Evolutionary conservation across 2,113 vertebrate genomes (phyloP), one percentile per base, ranked within the genome.

Genomic region (Tragelaphus scriptus): DNA sequence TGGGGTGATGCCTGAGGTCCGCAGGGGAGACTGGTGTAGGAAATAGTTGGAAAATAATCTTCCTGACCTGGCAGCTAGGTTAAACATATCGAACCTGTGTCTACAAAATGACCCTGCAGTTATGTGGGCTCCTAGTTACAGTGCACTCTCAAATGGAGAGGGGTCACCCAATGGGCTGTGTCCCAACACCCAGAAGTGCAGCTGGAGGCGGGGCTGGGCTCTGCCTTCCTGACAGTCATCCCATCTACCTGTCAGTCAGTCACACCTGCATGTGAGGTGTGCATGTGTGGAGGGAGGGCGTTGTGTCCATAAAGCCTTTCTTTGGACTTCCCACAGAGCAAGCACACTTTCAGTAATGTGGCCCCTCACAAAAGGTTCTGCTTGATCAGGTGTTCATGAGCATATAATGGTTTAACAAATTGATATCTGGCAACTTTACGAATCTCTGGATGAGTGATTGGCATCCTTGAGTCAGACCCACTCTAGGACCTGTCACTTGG

Each of bases 141-240:
- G 19, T 4, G 5, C 1, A 85, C 16, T 59, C 44, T 13, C 32
- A 47, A 26, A 28, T 21, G 32, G 40, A 65, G 44, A 80, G 25
- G 15, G 2, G 14, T 68, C 21, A 32, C 49, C 30, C 4, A 3
- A 0, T 6, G 11, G 55, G 80, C 7, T 19, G 2, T 9, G 12
- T 21, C 30, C 21, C 36, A 25, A 44, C 4, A 4, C 9, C 13
- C 21, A 82, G 59, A 59, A 65, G 13, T 75, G 21, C 16, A 28
- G 19, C 47, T 2, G 9, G 71, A 77, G 71, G 6, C 0, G 6
- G 56, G 53, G 53, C 85, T 59, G 77, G 40, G 23, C 17, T 65
- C n/a, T 40, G 77, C 23, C 36, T 92, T 15, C n/a, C 14, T 25
- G 30, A 21, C 32, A 47, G 63, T 28, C 44, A 51, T 7, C 17